phyloP scores from a whole-genome alignment of 1,140 invertebrate species.

The Aradophagus sp. region DNA sequence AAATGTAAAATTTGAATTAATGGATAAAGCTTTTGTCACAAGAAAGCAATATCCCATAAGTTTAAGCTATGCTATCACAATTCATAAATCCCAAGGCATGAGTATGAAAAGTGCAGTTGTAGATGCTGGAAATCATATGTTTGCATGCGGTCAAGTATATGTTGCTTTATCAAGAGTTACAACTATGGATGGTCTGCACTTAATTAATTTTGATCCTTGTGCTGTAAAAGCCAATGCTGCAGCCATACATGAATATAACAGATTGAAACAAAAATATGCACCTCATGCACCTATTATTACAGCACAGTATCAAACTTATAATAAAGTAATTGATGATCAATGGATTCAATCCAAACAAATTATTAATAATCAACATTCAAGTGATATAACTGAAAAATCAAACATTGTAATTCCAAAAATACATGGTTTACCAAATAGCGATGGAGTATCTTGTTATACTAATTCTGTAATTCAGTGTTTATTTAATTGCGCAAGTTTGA shows the following conservation, averaged over 20 bases:
- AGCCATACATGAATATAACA: too few species aligned
- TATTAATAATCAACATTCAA: too few species aligned
- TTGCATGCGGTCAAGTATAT: neutral
- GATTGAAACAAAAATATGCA: too few species aligned
- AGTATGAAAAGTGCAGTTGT: neutral
- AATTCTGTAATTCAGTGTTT: slow-evolving; percentile 22
- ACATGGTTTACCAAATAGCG: slow-evolving; percentile 9
- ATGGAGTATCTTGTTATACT: slow-evolving; percentile 22
- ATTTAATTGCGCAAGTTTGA: slow-evolving; percentile 7
- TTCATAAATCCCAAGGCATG: neutral
- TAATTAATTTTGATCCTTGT: neutral
- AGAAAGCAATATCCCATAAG: neutral
- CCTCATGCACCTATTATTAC: too few species aligned
- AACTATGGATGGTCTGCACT: neutral
- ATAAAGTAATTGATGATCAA: too few species aligned
- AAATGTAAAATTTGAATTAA: too few species aligned
- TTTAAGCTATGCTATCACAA: neutral
- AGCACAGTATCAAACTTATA: too few species aligned
- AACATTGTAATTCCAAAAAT: too few species aligned
- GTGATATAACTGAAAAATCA: too few species aligned
- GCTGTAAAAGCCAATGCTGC: too few species aligned
- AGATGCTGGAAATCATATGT: neutral
- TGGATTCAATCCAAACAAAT: too few species aligned
- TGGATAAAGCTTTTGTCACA: neutral
- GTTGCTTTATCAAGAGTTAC: neutral